Conservation (phyloP, 2,113 vertebrate species). For the Microtus richardsoni region DNA sequence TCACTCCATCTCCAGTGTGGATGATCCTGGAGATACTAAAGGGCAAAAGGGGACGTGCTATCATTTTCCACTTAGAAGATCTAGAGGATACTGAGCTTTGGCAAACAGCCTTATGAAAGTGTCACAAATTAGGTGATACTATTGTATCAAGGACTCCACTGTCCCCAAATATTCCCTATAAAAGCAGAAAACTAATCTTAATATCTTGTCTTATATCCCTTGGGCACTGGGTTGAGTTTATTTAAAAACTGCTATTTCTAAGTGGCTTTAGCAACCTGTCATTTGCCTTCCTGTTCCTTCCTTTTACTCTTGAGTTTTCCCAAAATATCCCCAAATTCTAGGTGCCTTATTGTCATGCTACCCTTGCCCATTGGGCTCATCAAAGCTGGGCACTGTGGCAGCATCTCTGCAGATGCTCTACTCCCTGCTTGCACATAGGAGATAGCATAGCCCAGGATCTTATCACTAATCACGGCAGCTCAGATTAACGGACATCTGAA, state of each 20-base stretch:
- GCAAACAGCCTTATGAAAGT: background rate
- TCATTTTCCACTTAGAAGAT: background rate
- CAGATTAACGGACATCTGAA: background rate
- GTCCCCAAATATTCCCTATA: background rate
- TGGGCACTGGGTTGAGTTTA: background rate
- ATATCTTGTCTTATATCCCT: background rate
- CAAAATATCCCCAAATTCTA: background rate
- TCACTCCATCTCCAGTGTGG: background rate
- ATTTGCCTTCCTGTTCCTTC: background rate
- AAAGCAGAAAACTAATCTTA: background rate
- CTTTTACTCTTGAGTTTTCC: background rate
- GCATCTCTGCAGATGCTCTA: background rate
- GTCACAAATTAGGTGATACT: background rate
- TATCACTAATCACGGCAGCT: too few relatives aligned
- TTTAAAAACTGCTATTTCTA: background rate
- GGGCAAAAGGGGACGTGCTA: background rate
- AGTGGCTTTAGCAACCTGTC: background rate
- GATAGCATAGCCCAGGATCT: background rate
- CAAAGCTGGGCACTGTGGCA: background rate
- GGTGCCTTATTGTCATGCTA: background rate
- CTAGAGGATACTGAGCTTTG: background rate
- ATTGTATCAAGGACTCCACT: background rate
- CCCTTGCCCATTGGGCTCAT: background rate
- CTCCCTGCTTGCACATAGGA: background rate
- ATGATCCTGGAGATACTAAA: background rate